Conservation (phyloP, 2,113 vertebrate species). For the Chamaetylas fuelleborni region DNA sequence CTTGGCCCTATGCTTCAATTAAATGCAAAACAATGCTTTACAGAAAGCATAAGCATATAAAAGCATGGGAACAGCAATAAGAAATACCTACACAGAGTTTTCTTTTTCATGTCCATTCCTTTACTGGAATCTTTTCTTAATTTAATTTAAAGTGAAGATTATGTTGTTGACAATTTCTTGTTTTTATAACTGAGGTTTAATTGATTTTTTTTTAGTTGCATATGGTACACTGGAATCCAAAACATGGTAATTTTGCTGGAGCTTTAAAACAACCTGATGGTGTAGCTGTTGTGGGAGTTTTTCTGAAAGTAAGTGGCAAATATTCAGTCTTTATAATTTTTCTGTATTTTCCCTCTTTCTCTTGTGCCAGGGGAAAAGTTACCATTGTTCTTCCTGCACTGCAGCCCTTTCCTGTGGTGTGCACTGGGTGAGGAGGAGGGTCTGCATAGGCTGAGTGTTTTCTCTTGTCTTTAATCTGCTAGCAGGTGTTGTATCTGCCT, state of each 20-base stretch:
- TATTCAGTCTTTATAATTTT: neutral
- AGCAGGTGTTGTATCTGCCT: neutral
- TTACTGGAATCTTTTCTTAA: neutral
- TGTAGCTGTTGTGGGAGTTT: constrained; percentile 89
- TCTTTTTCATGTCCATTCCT: neutral
- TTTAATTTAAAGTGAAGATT: neutral
- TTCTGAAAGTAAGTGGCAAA: constrained; percentile 82
- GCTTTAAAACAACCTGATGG: constrained; percentile 85
- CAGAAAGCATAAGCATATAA: neutral
- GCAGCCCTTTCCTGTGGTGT: neutral
- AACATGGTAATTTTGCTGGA: constrained; percentile 83
- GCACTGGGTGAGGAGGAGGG: neutral
- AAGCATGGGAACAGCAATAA: neutral
- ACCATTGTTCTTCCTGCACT: neutral
- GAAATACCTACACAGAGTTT: neutral
- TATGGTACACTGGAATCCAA: constrained; percentile 97
- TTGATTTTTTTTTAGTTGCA: constrained; percentile 82
- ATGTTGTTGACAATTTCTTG: neutral
- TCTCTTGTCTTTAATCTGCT: neutral
- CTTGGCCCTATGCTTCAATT: neutral
- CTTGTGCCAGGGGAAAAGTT: neutral
- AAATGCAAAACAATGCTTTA: neutral
- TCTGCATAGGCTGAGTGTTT: neutral
- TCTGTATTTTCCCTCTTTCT: neutral
- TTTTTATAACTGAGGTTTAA: neutral